Evolutionary conservation across 1,140 invertebrate genomes (phyloP).

Genomic region (Probaryconus sp.): DNA sequence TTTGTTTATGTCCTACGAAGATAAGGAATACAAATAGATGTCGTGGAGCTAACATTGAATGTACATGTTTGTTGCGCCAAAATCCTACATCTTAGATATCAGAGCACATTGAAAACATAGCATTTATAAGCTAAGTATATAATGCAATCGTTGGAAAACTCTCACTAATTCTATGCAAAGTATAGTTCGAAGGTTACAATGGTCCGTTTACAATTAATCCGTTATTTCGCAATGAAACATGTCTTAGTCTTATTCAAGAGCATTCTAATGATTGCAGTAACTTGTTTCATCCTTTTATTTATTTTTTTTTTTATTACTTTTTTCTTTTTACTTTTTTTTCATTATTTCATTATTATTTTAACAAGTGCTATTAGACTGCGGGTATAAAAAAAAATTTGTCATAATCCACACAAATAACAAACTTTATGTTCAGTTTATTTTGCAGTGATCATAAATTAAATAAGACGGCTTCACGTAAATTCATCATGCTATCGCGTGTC

Average conservation of each 20-base stretch:
- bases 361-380: slow-evolving; percentile 17
- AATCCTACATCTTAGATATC: slow-evolving; percentile 53
- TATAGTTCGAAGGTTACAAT: slow-evolving; percentile 85
- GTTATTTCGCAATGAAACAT: too few relatives aligned
- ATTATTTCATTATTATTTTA: slow-evolving; percentile 1
- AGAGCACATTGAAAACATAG: slow-evolving; percentile 69
- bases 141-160: slow-evolving; percentile 81
- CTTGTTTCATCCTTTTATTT: too few relatives aligned
- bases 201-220: background rate
- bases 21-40: slow-evolving; percentile 12
- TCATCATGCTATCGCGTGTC: too few relatives aligned
- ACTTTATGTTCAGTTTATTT: background rate
- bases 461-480: too few relatives aligned
- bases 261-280: too few relatives aligned
- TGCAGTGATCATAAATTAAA: too few relatives aligned
- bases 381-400: too few relatives aligned
- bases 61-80: slow-evolving; percentile 46
- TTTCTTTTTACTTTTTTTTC: background rate
- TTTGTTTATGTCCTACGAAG: slow-evolving; percentile 1
- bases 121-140: slow-evolving; percentile 67
- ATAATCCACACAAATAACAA: too few relatives aligned
- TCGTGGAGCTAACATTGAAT: slow-evolving; percentile 9
- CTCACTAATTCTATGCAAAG: slow-evolving; percentile 93
- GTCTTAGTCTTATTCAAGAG: too few relatives aligned
- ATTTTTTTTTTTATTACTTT: background rate